phyloP scores from a whole-genome alignment of 2,888 invertebrate genomes.

The Eristalinus sepulchralis region DNA sequence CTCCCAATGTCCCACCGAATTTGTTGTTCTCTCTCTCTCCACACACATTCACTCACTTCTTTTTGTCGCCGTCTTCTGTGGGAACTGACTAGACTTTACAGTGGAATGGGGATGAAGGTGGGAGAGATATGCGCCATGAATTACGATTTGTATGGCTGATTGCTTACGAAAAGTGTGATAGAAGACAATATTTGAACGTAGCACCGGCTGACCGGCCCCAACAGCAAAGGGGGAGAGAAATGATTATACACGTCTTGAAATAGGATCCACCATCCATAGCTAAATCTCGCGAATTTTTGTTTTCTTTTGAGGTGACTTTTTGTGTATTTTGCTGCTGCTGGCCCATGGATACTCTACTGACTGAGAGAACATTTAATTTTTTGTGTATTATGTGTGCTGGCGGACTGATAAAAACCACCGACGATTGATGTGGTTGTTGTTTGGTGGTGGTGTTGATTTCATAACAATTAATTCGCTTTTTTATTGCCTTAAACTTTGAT shows the following conservation, averaged over 20 bases:
- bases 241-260: neutral
- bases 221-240: neutral
- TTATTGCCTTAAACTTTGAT: slow-evolving; percentile 43
- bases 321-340: neutral
- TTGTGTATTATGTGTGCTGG: neutral
- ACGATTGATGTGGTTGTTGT: slow-evolving; percentile 8
- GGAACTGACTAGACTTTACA: neutral
- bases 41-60: neutral
- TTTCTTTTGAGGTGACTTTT: too few species aligned
- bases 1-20: neutral
- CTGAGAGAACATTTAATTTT: neutral
- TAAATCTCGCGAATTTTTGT: neutral
- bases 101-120: neutral
- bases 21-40: neutral
- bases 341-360: neutral
- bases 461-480: slow-evolving; percentile 42
- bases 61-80: slow-evolving; percentile 10
- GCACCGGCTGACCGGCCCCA: neutral
- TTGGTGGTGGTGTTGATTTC: slow-evolving; percentile 40
- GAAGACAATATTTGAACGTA: slow-evolving; percentile 24
- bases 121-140: slow-evolving; percentile 36
- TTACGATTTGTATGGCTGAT: slow-evolving; percentile 56
- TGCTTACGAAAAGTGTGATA: slow-evolving; percentile 44
- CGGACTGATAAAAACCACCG: slow-evolving; percentile 22
- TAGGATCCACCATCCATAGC: neutral